These are phyloP conservation scores for Drosophila grimshawi DNA, from an alignment of 1,140 invertebrate genomes.

Conservation along the genomic window DNA sequence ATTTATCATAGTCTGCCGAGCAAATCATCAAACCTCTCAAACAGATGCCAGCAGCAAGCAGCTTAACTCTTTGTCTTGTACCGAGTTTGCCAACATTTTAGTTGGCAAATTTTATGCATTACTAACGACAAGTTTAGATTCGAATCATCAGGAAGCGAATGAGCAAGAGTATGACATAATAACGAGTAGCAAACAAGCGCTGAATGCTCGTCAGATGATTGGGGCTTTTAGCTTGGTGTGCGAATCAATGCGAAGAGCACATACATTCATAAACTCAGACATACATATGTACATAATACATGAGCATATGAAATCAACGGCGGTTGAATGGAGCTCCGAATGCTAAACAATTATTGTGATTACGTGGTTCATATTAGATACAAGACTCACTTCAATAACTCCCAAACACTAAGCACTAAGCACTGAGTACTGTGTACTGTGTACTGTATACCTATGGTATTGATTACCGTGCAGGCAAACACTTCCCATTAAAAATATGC, in stretches of 20 bases:
- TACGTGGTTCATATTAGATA: slow-evolving; percentile 52
- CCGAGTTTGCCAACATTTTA: no score
- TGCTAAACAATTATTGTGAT: slow-evolving; percentile 72
- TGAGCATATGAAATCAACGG: slow-evolving; percentile 56
- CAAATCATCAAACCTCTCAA: no score
- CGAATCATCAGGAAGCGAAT: slow-evolving; percentile 62
- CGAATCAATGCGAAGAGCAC: slow-evolving; percentile 14
- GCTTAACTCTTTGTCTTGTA: no score
- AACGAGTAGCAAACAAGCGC: slow-evolving; percentile 34
- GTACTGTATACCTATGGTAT: slow-evolving; percentile 11
- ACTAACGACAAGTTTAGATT: background rate
- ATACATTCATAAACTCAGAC: no score
- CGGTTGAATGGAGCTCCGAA: slow-evolving; percentile 75
- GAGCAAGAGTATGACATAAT: slow-evolving; percentile 77
- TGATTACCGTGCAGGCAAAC: slow-evolving; percentile 44
- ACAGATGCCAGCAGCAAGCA: no score
- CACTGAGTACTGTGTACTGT: background rate
- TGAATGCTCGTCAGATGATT: background rate
- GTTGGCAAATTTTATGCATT: no score
- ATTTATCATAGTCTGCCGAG: no score
- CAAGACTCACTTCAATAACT: slow-evolving; percentile 1
- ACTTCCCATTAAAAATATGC: slow-evolving; percentile 25
- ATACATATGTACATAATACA: background rate
- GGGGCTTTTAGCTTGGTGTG: background rate
- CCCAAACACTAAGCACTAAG: no score